Percentiles rank a stretch among this genome's conserved stretches.
Evolutionary conservation across 2,797 vertebrate species (phyloP).

Genomic region (Lagorchestes hirsutus): DNA sequence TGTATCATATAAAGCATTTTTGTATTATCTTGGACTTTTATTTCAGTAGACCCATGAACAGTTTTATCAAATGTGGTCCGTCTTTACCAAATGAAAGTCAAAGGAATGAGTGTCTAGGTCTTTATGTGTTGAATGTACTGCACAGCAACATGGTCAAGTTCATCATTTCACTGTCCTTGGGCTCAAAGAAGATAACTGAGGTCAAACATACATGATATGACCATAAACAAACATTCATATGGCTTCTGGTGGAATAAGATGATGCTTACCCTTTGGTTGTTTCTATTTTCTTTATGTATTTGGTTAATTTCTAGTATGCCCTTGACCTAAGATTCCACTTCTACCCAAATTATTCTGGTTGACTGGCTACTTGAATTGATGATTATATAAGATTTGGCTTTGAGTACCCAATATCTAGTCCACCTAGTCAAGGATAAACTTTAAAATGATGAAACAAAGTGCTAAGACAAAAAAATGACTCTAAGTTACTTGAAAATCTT

Average conservation of each 20-base stretch:
- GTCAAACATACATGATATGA: background rate
- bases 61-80: slow-evolving; percentile 26
- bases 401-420: slow-evolving; percentile 27
- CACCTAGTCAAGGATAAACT: slow-evolving; percentile 45
- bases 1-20: slow-evolving; percentile 41
- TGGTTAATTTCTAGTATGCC: slow-evolving; percentile 25
- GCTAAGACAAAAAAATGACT: background rate
- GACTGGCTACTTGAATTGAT: slow-evolving; percentile 8
- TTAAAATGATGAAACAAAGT: background rate
- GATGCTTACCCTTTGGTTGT: background rate
- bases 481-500: background rate
- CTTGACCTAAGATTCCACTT: slow-evolving; percentile 54
- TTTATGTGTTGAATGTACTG: background rate
- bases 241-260: background rate
- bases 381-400: slow-evolving; percentile 62
- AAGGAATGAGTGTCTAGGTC: background rate
- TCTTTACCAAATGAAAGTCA: background rate
- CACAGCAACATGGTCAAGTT: background rate
- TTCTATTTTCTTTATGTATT: slow-evolving; percentile 13
- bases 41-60: slow-evolving; percentile 21
- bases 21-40: slow-evolving; percentile 23
- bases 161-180: background rate
- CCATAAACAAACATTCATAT: slow-evolving; percentile 7
- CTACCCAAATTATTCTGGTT: slow-evolving; percentile 41
- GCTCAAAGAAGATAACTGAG: slow-evolving; percentile 13